A percentile compares a stretch with the other conserved stretches of the same genome.
These are phyloP conservation scores for Ictalurus furcatus DNA, from an alignment of 2,113 vertebrate genomes.

Conservation along the genomic window DNA sequence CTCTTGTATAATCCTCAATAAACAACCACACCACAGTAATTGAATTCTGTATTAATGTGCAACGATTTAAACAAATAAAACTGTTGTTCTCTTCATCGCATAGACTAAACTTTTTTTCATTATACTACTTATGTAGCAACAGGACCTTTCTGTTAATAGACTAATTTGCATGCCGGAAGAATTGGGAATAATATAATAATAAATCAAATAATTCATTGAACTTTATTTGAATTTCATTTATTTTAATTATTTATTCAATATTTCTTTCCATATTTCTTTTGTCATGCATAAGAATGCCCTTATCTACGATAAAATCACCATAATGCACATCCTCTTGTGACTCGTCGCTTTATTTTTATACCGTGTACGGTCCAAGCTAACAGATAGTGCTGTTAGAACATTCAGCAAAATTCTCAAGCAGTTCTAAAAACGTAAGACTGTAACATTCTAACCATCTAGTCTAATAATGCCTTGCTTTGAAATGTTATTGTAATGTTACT, in stretches of 20 bases:
- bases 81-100: neutral
- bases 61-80: neutral
- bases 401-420: neutral
- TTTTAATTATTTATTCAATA: too few species aligned
- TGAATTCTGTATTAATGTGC: neutral
- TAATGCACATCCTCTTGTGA: neutral
- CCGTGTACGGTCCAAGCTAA: neutral
- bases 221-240: too few species aligned
- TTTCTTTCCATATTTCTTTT: neutral
- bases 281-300: neutral
- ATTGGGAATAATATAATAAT: neutral
- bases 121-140: neutral
- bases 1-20: neutral
- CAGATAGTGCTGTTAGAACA: neutral
- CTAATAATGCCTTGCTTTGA: neutral
- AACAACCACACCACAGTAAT: neutral
- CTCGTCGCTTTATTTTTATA: neutral
- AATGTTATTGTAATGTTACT: neutral
- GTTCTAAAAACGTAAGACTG: neutral
- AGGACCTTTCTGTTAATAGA: neutral
- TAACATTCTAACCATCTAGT: neutral
- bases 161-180: neutral
- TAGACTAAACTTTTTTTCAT: neutral
- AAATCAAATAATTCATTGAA: neutral
- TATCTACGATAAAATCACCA: neutral